These are phyloP conservation scores for Timema cristinae DNA, from an alignment of 2,888 invertebrate genomes.

Conservation along the genomic window DNA sequence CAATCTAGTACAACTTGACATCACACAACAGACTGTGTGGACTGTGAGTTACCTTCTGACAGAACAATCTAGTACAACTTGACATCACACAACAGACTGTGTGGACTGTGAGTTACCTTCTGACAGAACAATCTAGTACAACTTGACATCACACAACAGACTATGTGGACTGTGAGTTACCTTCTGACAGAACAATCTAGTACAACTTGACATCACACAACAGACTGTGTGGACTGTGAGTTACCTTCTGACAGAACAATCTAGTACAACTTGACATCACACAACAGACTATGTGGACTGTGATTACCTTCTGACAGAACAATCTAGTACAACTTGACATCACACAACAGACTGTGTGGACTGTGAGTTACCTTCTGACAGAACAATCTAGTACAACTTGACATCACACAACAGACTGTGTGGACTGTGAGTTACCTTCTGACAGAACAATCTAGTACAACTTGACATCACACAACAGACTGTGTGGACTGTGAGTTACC, in stretches of 20 bases:
- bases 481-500: conserved; percentile 81
- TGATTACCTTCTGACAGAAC: too few relatives aligned
- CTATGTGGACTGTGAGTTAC: conserved; percentile 82
- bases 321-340: not conserved
- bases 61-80: not conserved
- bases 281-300: conserved; percentile 98
- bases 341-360: conserved; percentile 98
- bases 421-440: conserved; percentile 74
- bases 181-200: too few relatives aligned
- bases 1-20: too few relatives aligned
- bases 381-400: not conserved
- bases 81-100: too few relatives aligned
- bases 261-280: not conserved
- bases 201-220: not conserved
- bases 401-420: too few relatives aligned
- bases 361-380: conserved; percentile 61
- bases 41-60: too few relatives aligned
- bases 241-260: too few relatives aligned
- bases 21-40: too few relatives aligned
- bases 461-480: too few relatives aligned
- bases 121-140: too few relatives aligned
- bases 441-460: too few relatives aligned
- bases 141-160: too few relatives aligned
- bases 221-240: conserved; percentile 91
- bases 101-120: conserved; percentile 75